Conservation (phyloP, 2,797 vertebrate species). For the Hippoglossus hippoglossus region DNA sequence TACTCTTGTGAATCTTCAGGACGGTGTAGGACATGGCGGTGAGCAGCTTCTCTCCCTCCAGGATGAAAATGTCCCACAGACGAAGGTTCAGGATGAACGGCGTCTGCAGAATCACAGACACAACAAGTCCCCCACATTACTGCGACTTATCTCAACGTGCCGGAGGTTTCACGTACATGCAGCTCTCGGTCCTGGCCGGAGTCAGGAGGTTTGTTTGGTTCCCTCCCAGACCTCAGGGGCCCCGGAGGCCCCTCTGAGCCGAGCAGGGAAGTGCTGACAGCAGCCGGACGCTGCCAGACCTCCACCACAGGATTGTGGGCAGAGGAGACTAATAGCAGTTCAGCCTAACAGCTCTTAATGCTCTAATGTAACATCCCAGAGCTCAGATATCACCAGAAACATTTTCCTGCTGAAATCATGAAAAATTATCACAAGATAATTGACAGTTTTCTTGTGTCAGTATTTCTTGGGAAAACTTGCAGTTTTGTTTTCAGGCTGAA, state of each 20-base stretch:
- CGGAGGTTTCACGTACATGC: constrained; percentile 3
- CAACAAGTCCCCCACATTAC: constrained; percentile 11
- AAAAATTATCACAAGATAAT: not conserved
- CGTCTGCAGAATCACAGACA: constrained; percentile 78
- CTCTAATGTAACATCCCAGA: constrained; percentile 21
- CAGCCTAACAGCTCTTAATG: constrained; percentile 58
- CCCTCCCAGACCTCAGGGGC: constrained; percentile 64
- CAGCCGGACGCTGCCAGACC: constrained; percentile 56
- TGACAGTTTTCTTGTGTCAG: too few relatives aligned
- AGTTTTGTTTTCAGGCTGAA: too few relatives aligned
- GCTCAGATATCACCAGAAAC: constrained; percentile 37
- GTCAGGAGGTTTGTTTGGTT: constrained; percentile 60
- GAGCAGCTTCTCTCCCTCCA: constrained; percentile 88
- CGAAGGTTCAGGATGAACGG: constrained; percentile 89
- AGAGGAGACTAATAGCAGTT: constrained; percentile 54
- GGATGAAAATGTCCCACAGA: constrained; percentile 90
- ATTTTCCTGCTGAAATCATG: constrained; percentile 34
- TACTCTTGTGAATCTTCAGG: constrained; percentile 91
- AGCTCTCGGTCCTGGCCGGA: constrained; percentile 8
- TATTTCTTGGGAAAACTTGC: too few relatives aligned
- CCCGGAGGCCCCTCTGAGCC: constrained; percentile 30
- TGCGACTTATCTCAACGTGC: not conserved
- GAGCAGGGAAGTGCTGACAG: constrained; percentile 68
- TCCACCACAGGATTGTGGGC: constrained; percentile 75
- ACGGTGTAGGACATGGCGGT: constrained; percentile 89